Base-by-base conservation (phyloP, 2,797 vertebrate genomes). In the Periophthalmus magnuspinnatus region DNA sequence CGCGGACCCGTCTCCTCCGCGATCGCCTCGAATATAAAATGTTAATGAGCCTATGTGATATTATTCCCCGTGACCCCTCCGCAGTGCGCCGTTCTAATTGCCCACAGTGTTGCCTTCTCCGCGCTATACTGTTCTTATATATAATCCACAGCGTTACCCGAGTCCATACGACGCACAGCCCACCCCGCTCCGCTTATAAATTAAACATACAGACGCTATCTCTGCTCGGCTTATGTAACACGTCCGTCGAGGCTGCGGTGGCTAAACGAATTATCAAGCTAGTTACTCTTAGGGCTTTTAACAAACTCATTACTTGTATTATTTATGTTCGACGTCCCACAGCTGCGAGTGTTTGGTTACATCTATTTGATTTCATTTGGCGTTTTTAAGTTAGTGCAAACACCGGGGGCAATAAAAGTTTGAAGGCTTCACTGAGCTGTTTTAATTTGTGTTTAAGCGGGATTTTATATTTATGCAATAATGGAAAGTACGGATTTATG, bases 21-120 rank as follows among this genome's bases (percentile, higher is more conserved):
- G 72, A 70, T 76, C 56, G 59, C 61, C 71, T 69, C 34, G 41
- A n/a, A n/a, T 76, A 78, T 81, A 59, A 82, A 84, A 84, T 84
- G 79, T 81, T 84, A 86, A 86, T 82, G 81, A 82, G 58, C 8
- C 56, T 72, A 47, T 65, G 54, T 67, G 70, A 72, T 74, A 81
- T 68, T 81, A 78, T 79, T 79, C 60, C 64, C 71, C 48, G 60
- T 81, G 79, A 81, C 79, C 81, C 79, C 59, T 81, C 17, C 32
- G 69, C 56, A 60, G 36, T 5, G 34, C 33, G 48, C 32, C 70
- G 71, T 70, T 54, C 65, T 77, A 79, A 70, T 70, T 71, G 66
- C 77, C 80, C 34, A 68, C 61, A 75, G 80, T 76, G 62, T 69
- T 67, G 56, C 75, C 75, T 21, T 57, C 21, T 7, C 54, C 10